phyloP scores from a whole-genome alignment of 35 echinoderm and acorn worm genomes.

The Anneissia japonica region DNA sequence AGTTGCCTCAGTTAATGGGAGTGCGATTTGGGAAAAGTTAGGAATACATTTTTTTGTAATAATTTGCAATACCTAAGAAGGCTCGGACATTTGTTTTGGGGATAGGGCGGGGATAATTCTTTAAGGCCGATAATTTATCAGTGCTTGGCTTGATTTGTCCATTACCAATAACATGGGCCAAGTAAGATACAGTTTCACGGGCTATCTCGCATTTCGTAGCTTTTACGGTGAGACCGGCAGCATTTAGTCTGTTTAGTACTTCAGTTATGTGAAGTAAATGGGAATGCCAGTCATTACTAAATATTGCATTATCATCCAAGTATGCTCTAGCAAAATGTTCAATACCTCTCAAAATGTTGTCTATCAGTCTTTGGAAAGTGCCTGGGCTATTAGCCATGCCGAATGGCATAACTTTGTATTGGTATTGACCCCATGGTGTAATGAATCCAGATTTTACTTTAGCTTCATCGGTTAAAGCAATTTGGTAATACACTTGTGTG shows the following conservation, averaged over 20 bases:
- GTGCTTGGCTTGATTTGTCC: not conserved
- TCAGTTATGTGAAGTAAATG: not conserved
- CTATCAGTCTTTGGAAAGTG: conserved; percentile 1
- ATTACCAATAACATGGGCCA: not conserved
- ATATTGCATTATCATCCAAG: not conserved
- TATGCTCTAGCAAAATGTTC: not conserved
- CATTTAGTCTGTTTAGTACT: not conserved
- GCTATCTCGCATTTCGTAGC: not conserved
- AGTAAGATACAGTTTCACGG: not conserved
- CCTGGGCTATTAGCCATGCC: not conserved
- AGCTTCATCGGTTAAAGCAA: not conserved
- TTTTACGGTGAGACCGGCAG: not conserved
- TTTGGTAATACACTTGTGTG: not conserved
- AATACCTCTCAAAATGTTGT: not conserved
- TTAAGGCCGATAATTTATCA: not conserved
- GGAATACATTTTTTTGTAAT: not conserved
- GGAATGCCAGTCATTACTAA: not conserved
- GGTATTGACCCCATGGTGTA: not conserved
- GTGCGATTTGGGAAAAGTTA: not conserved
- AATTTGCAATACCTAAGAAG: not conserved
- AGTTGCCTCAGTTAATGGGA: not conserved
- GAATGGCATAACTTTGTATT: conserved; percentile 8
- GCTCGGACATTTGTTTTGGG: not conserved
- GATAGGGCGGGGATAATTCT: not conserved
- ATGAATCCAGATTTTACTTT: not conserved